These are phyloP conservation scores for Augochlorella aurata DNA, from an alignment of 2,888 invertebrate genomes.

Conservation along the genomic window DNA sequence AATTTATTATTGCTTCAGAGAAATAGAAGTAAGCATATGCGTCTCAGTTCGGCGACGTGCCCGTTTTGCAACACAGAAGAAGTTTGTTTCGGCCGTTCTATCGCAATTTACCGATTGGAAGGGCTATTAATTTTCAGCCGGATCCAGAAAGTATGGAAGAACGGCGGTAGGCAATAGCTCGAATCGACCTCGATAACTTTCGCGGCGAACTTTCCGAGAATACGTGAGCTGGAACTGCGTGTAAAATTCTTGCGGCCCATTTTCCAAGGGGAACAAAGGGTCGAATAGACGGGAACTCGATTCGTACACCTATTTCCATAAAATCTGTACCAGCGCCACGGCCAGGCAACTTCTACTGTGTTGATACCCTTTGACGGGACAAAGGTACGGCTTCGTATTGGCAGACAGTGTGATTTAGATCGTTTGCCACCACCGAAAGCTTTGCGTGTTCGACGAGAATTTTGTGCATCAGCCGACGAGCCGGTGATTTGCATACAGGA, in stretches of 20 bases:
- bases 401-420: constrained; percentile 63
- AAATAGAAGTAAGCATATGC: neutral
- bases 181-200: constrained; percentile 64
- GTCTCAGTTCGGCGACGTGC: neutral
- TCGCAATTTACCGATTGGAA: constrained; percentile 41
- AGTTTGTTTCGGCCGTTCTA: constrained; percentile 39
- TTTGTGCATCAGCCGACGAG: constrained; percentile 46
- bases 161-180: constrained; percentile 43
- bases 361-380: constrained; percentile 49
- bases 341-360: constrained; percentile 60
- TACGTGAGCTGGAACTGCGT: constrained; percentile 67
- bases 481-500: constrained; percentile 51
- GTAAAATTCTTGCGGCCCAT: constrained; percentile 68
- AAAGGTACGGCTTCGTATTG: constrained; percentile 58
- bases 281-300: constrained; percentile 42
- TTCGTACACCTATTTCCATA: constrained; percentile 51
- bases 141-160: constrained; percentile 52
- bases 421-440: constrained; percentile 41
- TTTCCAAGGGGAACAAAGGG: constrained; percentile 63
- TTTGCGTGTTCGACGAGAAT: constrained; percentile 54
- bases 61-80: constrained; percentile 1
- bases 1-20: neutral
- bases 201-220: constrained; percentile 57
- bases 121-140: constrained; percentile 51
- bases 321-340: constrained; percentile 62